Percentiles rank a stretch among this genome's conserved stretches.
Conservation (phyloP, 2,797 vertebrate species). For the Centropyge bicolor region DNA sequence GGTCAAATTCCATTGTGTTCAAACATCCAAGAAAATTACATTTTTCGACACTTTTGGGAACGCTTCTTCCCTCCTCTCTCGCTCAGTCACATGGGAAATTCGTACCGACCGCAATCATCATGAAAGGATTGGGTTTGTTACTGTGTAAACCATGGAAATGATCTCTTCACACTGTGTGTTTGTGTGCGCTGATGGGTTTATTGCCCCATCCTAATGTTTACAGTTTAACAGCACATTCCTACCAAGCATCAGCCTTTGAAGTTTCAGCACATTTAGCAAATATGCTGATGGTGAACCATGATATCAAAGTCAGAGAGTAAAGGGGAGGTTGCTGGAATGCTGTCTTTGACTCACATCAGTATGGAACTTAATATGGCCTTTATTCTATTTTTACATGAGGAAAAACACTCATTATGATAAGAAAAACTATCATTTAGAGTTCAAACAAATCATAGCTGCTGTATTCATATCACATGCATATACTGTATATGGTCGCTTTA, state of each 20-base stretch:
- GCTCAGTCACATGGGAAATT: conserved; percentile 53
- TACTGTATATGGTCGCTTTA: no score
- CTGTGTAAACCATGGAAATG: conserved; percentile 56
- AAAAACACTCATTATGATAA: conserved; percentile 6
- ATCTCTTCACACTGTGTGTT: conserved; percentile 53
- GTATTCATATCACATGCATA: neutral
- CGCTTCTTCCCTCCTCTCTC: conserved; percentile 13
- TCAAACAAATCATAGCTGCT: neutral
- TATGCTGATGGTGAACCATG: conserved; percentile 22
- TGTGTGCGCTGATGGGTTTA: conserved; percentile 51
- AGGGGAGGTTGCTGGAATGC: conserved; percentile 12
- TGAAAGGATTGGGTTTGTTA: conserved; percentile 57
- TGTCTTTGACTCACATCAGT: neutral
- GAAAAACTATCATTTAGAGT: neutral
- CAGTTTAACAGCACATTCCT: conserved; percentile 64
- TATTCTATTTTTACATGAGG: neutral
- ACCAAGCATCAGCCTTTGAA: conserved; percentile 42
- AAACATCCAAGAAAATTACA: conserved; percentile 51
- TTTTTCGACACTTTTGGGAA: conserved; percentile 55
- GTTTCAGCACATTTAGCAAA: conserved; percentile 52
- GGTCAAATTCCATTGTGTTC: conserved; percentile 73
- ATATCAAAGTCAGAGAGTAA: conserved; percentile 22
- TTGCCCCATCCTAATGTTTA: conserved; percentile 53
- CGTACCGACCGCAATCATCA: conserved; percentile 15
- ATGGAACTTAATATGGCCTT: neutral